Evolutionary conservation across 1,140 invertebrate genomes (phyloP).

Genomic region (Hylaeus volcanicus): DNA sequence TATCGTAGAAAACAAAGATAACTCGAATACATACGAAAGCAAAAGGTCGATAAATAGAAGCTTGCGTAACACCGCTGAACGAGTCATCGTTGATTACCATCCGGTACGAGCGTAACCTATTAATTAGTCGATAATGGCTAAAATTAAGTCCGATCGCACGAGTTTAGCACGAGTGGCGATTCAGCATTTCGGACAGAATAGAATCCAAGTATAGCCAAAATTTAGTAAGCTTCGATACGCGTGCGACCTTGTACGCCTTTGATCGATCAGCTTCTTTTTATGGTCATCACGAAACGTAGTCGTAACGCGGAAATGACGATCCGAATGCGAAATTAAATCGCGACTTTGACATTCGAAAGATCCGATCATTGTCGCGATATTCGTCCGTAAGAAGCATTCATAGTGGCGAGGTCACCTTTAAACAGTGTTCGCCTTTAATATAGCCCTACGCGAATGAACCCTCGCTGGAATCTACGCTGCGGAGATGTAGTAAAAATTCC

Average conservation of each 20-base stretch:
- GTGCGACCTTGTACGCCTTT: background rate
- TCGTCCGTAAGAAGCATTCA: constrained; percentile 1
- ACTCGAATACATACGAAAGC: too few relatives aligned
- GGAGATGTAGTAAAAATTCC: constrained; percentile 71
- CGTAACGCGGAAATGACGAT: constrained; percentile 44
- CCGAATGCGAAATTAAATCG: constrained; percentile 46
- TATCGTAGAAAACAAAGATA: too few relatives aligned
- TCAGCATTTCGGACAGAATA: constrained; percentile 4
- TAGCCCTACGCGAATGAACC: constrained; percentile 55
- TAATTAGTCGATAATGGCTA: too few relatives aligned
- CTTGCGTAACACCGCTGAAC: too few relatives aligned
- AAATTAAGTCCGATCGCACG: too few relatives aligned
- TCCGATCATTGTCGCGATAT: too few relatives aligned
- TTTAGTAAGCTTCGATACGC: constrained; percentile 4
- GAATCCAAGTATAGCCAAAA: constrained; percentile 32
- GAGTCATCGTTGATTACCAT: too few relatives aligned
- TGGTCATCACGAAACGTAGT: constrained; percentile 6
- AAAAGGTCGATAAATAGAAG: too few relatives aligned
- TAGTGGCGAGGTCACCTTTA: constrained; percentile 61
- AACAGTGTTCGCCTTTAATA: constrained; percentile 68
- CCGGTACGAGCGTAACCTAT: too few relatives aligned
- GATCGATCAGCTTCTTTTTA: constrained; percentile 8
- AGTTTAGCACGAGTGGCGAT: background rate
- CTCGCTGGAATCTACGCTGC: constrained; percentile 59
- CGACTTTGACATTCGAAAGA: background rate